phyloP scores from a whole-genome alignment of 2,888 invertebrate genomes.

The Drosophila mercatorum region DNA sequence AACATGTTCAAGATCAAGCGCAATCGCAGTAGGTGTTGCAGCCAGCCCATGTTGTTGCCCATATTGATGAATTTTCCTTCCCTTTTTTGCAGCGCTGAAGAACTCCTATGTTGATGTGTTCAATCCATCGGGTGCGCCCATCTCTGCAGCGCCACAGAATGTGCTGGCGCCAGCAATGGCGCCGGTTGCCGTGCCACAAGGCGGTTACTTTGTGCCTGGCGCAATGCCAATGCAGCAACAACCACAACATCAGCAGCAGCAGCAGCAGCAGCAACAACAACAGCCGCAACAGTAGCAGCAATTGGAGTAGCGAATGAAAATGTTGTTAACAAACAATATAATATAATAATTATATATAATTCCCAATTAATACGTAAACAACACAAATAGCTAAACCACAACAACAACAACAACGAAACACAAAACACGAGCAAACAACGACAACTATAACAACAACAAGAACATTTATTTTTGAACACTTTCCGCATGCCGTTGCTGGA shows the following conservation, averaged over 20 bases:
- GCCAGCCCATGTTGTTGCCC: neutral
- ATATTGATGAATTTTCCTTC: neutral
- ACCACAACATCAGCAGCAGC: conserved; percentile 57
- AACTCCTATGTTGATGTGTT: conserved; percentile 96
- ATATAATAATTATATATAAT: conserved; percentile 3
- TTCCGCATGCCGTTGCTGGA: conserved; percentile 26
- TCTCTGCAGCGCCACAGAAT: conserved; percentile 81
- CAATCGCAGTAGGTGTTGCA: conserved; percentile 88
- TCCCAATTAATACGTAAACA: conserved; percentile 64
- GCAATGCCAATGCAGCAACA: conserved; percentile 55
- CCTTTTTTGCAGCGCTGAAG: conserved; percentile 88
- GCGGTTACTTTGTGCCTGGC: conserved; percentile 83
- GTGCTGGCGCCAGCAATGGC: conserved; percentile 84
- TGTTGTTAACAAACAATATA: conserved; percentile 2
- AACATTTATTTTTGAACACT: conserved; percentile 15
- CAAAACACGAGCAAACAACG: conserved; percentile 4
- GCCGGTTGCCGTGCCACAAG: conserved; percentile 81
- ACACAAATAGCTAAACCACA: conserved; percentile 21
- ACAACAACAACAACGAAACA: neutral
- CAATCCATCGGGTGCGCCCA: conserved; percentile 88
- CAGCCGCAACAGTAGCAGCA: conserved; percentile 25
- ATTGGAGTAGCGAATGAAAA: conserved; percentile 31
- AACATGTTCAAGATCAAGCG: conserved; percentile 93
- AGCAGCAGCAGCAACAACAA: conserved; percentile 13
- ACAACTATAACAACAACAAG: conserved; percentile 11